Evolutionary conservation across 1,140 invertebrate species (phyloP).

Genomic region (Monochamus saltuarius): DNA sequence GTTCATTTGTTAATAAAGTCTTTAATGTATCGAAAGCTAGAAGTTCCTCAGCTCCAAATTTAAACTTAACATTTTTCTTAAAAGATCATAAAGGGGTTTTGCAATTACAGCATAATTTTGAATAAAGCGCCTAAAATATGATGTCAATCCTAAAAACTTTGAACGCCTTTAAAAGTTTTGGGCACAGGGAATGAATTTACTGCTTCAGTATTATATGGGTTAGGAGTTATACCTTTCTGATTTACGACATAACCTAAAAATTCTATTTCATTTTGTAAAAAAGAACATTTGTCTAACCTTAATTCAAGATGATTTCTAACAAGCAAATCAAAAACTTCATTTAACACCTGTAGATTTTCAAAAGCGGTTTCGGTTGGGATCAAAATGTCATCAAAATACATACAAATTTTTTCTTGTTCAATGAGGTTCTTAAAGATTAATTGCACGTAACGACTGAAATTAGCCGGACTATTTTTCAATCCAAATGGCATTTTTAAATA

Average conservation of each 20-base stretch:
- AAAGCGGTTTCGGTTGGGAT: constrained; percentile 20
- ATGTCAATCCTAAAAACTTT: constrained; percentile 25
- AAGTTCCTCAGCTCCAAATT: constrained; percentile 29
- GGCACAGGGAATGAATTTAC: constrained; percentile 24
- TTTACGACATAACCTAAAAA: constrained; percentile 32
- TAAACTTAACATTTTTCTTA: constrained; percentile 35
- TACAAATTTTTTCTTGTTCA: constrained; percentile 15
- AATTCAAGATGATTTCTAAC: constrained; percentile 26
- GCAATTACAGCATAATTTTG: constrained; percentile 33
- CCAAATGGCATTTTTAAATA: constrained; percentile 37
- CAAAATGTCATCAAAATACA: constrained; percentile 32
- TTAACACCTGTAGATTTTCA: constrained; percentile 21
- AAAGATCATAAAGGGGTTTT: constrained; percentile 37
- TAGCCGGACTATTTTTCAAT: constrained; percentile 24
- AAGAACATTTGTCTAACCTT: constrained; percentile 33
- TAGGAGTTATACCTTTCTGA: constrained; percentile 22
- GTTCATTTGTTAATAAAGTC: constrained; percentile 1
- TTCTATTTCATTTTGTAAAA: constrained; percentile 22
- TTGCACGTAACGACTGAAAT: constrained; percentile 10
- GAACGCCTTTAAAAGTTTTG: constrained; percentile 17
- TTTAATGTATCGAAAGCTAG: constrained; percentile 35
- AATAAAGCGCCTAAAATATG: constrained; percentile 37
- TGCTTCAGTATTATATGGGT: constrained; percentile 18
- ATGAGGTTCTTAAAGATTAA: constrained; percentile 16
- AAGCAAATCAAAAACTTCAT: constrained; percentile 25